Evolutionary conservation across 2,888 invertebrate species (phyloP).

Genomic region (Nemurella pictetii): DNA sequence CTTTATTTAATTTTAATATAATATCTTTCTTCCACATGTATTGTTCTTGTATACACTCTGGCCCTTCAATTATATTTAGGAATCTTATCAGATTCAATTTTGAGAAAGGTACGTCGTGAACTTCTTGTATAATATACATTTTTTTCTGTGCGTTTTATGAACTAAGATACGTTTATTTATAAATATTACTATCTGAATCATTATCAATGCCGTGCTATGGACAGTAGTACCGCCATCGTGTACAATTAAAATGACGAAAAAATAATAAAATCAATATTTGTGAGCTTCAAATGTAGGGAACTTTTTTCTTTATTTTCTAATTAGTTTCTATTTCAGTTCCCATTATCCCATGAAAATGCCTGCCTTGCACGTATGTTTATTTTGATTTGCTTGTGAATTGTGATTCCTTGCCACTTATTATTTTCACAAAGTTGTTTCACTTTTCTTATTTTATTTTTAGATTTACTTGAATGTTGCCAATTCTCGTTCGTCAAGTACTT

Average conservation of each 20-base stretch:
- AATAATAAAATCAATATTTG: neutral
- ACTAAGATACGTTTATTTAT: neutral
- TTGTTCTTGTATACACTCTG: neutral
- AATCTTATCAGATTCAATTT: neutral
- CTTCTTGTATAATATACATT: neutral
- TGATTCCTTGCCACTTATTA: neutral
- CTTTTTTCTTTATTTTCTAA: neutral
- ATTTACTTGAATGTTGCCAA: neutral
- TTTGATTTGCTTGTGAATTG: neutral
- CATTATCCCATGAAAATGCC: neutral
- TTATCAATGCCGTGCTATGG: neutral
- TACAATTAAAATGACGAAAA: neutral
- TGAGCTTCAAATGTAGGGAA: neutral
- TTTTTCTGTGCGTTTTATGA: neutral
- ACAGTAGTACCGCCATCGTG: neutral
- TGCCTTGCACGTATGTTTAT: neutral
- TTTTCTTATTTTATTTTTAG: neutral
- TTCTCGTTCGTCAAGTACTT: neutral
- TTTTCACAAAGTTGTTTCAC: neutral
- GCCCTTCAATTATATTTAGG: neutral
- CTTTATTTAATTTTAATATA: no score
- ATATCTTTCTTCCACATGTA: no score
- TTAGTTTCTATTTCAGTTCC: neutral
- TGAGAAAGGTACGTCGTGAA: neutral
- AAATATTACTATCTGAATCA: neutral